Conservation (phyloP, 2,888 invertebrate species). For the Athrips mouffetella region DNA sequence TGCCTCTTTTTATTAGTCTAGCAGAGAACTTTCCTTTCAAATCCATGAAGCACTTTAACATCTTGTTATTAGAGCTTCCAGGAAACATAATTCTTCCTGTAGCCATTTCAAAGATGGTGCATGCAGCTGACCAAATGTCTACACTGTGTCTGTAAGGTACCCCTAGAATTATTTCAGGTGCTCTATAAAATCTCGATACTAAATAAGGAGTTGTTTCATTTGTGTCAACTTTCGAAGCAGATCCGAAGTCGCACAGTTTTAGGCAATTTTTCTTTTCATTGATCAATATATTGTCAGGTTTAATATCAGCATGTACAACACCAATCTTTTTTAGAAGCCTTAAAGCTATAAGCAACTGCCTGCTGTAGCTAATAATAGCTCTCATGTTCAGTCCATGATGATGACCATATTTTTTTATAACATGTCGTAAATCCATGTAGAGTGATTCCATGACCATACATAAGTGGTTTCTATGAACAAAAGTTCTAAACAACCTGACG, state of each 20-base stretch:
- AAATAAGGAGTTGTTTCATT: constrained; percentile 99
- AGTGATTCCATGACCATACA: constrained; percentile 98
- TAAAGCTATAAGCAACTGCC: constrained; percentile 94
- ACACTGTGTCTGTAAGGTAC: constrained; percentile 96
- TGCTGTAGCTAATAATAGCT: constrained; percentile 96
- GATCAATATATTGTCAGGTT: constrained; percentile 99
- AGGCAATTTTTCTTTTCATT: constrained; percentile 97
- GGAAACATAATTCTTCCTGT: constrained; percentile 98
- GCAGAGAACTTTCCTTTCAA: constrained; percentile 98
- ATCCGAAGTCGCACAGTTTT: constrained; percentile 99
- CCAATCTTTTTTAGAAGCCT: constrained; percentile 95
- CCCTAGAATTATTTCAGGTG: constrained; percentile 99
- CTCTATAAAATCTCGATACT: constrained; percentile 98
- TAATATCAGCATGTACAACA: constrained; percentile 98
- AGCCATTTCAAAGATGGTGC: constrained; percentile 97
- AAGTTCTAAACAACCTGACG: constrained; percentile 89
- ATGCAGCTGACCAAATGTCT: constrained; percentile 99
- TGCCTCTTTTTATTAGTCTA: constrained; percentile 93
- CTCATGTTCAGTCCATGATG: constrained; percentile 97
- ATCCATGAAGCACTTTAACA: constrained; percentile 99
- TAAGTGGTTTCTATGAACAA: constrained; percentile 98
- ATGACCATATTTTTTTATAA: constrained; percentile 96
- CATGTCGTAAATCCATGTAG: constrained; percentile 93
- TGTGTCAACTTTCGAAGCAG: constrained; percentile 93
- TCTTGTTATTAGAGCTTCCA: constrained; percentile 98